Evolutionary conservation across 2,888 invertebrate species (phyloP).

Genomic region (Melinaea marsaeus): DNA sequence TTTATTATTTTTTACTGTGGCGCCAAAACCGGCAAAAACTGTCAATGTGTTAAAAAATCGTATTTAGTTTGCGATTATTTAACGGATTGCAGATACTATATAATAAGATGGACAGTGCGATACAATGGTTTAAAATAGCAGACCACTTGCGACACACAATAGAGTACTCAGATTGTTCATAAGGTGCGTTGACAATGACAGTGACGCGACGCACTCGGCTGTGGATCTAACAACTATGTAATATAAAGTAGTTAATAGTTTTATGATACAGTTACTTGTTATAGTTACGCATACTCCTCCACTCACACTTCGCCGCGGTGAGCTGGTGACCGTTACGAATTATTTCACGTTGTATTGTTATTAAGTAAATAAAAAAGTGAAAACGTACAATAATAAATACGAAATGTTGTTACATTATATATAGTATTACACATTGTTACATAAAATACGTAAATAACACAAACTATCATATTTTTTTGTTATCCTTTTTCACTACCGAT

Average conservation of each 20-base stretch:
- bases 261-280: constrained; percentile 19
- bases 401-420: constrained; percentile 62
- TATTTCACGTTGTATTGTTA: constrained; percentile 62
- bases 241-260: constrained; percentile 31
- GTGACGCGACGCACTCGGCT: constrained; percentile 60
- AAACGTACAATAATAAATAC: constrained; percentile 70
- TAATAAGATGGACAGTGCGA: constrained; percentile 74
- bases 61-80: constrained; percentile 45
- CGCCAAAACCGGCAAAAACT: constrained; percentile 46
- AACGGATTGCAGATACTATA: constrained; percentile 51
- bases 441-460: constrained; percentile 63
- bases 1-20: constrained; percentile 10
- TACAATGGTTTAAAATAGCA: constrained; percentile 61
- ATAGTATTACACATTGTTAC: constrained; percentile 72
- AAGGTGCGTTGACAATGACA: constrained; percentile 26
- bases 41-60: constrained; percentile 51
- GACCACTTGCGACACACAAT: constrained; percentile 77
- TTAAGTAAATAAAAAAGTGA: constrained; percentile 65
- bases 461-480: constrained; percentile 64
- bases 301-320: constrained; percentile 21
- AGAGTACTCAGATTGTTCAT: constrained; percentile 40
- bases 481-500: constrained; percentile 46
- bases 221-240: constrained; percentile 44
- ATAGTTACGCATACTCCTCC: constrained; percentile 30
- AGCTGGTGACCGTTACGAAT: constrained; percentile 51